A percentile compares a stretch with the other conserved stretches of the same genome.
Evolutionary conservation across 2,113 vertebrate genomes (phyloP).

Genomic region (Fregata magnificens): DNA sequence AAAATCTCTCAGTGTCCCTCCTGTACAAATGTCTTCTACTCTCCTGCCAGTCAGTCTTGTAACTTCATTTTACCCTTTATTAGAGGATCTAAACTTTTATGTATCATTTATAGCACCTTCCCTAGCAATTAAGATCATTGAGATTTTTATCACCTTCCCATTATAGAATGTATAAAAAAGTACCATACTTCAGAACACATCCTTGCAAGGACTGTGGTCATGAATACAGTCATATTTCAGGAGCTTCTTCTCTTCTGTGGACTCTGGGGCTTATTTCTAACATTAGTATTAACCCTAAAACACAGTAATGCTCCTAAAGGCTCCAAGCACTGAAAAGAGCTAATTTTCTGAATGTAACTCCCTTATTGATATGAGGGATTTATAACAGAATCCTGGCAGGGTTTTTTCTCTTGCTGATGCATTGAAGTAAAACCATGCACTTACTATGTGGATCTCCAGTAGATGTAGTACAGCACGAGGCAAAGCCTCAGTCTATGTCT

Average conservation of each 20-base stretch:
- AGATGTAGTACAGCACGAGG: background rate
- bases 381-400: background rate
- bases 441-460: background rate
- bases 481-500: background rate
- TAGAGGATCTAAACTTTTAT: background rate
- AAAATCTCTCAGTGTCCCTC: background rate
- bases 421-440: background rate
- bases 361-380: background rate
- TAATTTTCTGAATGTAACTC: background rate
- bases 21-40: background rate
- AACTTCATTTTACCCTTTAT: background rate
- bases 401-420: background rate
- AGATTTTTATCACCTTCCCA: background rate
- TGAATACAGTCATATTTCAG: background rate
- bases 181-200: background rate
- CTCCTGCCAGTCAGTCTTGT: background rate
- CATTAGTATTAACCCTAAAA: background rate
- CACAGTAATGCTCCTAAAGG: background rate
- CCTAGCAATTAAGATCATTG: background rate
- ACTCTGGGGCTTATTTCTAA: background rate
- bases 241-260: background rate
- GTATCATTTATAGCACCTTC: background rate
- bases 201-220: background rate
- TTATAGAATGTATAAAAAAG: background rate
- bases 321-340: background rate